Evolutionary conservation across 2,797 vertebrate species (phyloP), one percentile per base, ranked within the genome.

Genomic region (Merluccius polli): DNA sequence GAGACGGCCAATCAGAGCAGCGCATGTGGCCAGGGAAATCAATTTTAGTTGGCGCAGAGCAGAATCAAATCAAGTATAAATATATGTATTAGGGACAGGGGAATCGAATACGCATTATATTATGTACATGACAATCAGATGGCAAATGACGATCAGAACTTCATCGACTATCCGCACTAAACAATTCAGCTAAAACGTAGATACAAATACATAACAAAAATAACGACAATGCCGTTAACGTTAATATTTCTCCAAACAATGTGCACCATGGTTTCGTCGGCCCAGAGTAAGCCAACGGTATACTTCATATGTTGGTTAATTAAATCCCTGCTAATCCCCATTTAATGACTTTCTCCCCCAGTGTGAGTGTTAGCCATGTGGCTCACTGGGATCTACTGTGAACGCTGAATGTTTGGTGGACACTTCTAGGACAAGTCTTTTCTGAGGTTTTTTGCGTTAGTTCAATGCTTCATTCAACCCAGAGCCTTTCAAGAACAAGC

Each of bases 391-490:
- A 33, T 75, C 24, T n/a, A 31, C 68, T 67, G 74, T 71, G 75
- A 63, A 78, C 16, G 70, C 29, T 78, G 75, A 81, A 83, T 86
- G 82, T 80, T 75, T 10, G n/a, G 69, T 33, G 73, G 31, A 74
- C n/a, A 70, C 24, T 16, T 76, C 78, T 38, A 73, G 44, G 29
- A 78, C 48, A 82, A 91, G 86, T 89, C 86, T 87, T 84, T 73
- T 65, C 1, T 35, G 72, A 73, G 78, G 81, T 65, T 27, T 65
- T 12, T 65, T 29, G 74, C 78, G 82, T 82, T 83, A 83, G 65
- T 71, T n/a, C 73, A 71, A 68, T 3, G 90, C 91, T 78, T 93
- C 91, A 90, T 92, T 84, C 81, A 90, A 91, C 90, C 89, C 91
- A 88, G 65, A 84, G 80, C 67, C 84, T 80, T 82, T 71, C 74